Evolutionary conservation across 2,797 vertebrate genomes (phyloP).

Genomic region (Scolopax bukidnonensis): DNA sequence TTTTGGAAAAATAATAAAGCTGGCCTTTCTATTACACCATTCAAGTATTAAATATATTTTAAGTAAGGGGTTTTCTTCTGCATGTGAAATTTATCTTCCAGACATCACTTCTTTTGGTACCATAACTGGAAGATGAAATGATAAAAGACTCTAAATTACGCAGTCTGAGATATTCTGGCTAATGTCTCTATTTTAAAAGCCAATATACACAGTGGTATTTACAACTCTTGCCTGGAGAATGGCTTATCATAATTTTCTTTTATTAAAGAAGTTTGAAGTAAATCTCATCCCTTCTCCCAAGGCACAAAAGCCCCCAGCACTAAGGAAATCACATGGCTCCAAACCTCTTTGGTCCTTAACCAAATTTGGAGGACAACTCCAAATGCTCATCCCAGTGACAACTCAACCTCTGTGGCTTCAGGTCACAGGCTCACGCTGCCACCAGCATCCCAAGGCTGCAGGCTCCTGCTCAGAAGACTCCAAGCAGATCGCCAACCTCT

Average conservation of each 20-base stretch:
- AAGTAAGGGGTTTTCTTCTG: conserved; percentile 21
- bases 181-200: conserved; percentile 35
- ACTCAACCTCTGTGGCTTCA: neutral
- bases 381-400: neutral
- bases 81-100: conserved; percentile 47
- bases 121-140: conserved; percentile 28
- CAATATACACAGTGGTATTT: conserved; percentile 42
- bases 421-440: neutral
- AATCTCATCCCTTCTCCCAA: conserved; percentile 12
- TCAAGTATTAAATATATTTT: conserved; percentile 22
- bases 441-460: neutral
- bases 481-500: neutral
- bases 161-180: conserved; percentile 42
- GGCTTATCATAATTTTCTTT: conserved; percentile 34
- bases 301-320: neutral
- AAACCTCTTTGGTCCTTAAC: neutral
- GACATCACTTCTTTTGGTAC: conserved; percentile 17
- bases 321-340: neutral
- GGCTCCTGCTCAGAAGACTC: neutral
- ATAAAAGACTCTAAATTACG: conserved; percentile 42
- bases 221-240: conserved; percentile 40
- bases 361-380: neutral
- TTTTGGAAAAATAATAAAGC: conserved; percentile 41
- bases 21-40: neutral
- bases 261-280: conserved; percentile 47